Evolutionary conservation across 2,797 vertebrate species (phyloP), one percentile per base, ranked within the genome.

Genomic region (Chaenodraco wilsoni): DNA sequence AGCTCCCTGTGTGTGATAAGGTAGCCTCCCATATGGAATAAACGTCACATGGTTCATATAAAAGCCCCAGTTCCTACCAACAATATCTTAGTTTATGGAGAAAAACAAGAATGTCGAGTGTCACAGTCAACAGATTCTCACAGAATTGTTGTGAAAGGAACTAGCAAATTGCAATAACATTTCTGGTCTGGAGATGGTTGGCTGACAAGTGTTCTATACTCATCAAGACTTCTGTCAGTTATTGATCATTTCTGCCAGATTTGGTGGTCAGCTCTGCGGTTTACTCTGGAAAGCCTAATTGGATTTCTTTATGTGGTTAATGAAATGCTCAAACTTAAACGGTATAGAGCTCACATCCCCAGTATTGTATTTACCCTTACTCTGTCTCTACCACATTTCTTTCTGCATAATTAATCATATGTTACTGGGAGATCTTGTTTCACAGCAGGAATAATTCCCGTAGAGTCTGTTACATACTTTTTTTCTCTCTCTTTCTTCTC

Each of bases 331-430:
- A 95, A 95, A 94, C 93, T 88, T 94, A 87, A 93, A 94, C 84
- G 86, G 94, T 94, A 94, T 94, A 80, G 91, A 92, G 88, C 74
- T 72, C 87, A 52, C 37, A 54, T 37, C 49, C 50, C 41, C 41
- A 46, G 31, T 44, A 62, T 65, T 81, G 62, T 56, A 21, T 64
- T 60, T 60, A 40, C 27, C 46, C 65, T 41, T 63, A 55, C 61
- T 77, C 64, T 77, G 66, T 84, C 43, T 72, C 45, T 72, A 58
- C 65, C 45, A 72, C n/a, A 44, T 83, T 72, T 81, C 74, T 73
- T 51, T 92, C 92, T 92, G 88, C 94, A 95, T 96, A 96, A 96
- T 96, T 96, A 96, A 96, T 96, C 93, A 95, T 92, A 91, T 96
- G 94, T 91, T 95, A 95, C 92, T 89, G 93, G 94, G 93, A 96